These are phyloP conservation scores for Eulemur mongoz DNA, from an alignment of 2,797 vertebrate species.

Conservation along the genomic window DNA sequence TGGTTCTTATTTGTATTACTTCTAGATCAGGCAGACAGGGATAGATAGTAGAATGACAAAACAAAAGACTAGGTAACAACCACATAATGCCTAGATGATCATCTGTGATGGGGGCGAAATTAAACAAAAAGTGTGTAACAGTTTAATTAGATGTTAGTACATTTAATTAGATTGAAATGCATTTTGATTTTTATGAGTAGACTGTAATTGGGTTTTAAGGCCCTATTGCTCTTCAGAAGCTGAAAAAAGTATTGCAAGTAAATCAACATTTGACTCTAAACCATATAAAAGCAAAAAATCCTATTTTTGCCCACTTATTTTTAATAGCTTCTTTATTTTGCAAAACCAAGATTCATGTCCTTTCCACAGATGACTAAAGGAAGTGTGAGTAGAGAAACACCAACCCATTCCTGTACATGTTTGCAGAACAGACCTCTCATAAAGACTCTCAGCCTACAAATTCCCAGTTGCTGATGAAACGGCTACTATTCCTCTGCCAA, in stretches of 20 bases:
- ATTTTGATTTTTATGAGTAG: slow-evolving; percentile 31
- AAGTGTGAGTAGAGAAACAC: neutral
- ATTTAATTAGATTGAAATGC: slow-evolving; percentile 32
- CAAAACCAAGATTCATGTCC: neutral
- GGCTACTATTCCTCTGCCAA: neutral
- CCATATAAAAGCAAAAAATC: slow-evolving; percentile 36
- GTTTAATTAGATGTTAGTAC: slow-evolving; percentile 21
- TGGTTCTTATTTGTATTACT: neutral
- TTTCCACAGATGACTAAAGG: neutral
- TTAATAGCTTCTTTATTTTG: slow-evolving; percentile 20
- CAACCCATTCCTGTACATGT: neutral
- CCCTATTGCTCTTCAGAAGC: neutral
- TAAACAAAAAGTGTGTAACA: neutral
- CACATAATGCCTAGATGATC: neutral
- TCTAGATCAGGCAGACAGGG: neutral
- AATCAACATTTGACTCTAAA: slow-evolving; percentile 27
- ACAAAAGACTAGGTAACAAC: neutral
- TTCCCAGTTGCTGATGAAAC: neutral
- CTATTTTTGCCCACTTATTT: neutral
- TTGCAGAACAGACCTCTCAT: neutral
- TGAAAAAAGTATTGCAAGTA: neutral
- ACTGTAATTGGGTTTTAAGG: neutral
- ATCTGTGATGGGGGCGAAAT: neutral
- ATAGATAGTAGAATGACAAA: neutral
- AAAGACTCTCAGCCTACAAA: neutral